These are phyloP conservation scores for Tiliqua scincoides DNA, from an alignment of 2,113 vertebrate species.

Conservation along the genomic window DNA sequence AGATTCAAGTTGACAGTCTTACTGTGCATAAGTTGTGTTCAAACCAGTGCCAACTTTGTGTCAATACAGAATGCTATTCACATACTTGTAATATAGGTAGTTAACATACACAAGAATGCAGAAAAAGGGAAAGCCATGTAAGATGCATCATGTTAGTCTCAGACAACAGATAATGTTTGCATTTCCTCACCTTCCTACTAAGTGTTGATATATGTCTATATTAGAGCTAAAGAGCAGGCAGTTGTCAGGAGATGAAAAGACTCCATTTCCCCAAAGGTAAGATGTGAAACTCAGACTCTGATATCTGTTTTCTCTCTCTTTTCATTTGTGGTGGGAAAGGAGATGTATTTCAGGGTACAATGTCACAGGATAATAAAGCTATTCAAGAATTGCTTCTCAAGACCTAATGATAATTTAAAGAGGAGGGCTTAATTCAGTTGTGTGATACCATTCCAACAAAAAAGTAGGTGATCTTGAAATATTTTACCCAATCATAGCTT, in stretches of 20 bases:
- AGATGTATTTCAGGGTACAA: neutral
- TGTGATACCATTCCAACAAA: neutral
- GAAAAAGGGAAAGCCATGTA: conserved; percentile 17
- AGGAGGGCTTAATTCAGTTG: neutral
- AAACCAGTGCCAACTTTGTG: conserved; percentile 48
- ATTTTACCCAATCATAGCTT: too few species aligned
- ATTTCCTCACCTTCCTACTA: neutral
- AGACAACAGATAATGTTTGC: neutral
- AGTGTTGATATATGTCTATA: neutral
- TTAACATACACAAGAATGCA: conserved; percentile 34
- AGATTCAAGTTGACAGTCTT: conserved; percentile 43
- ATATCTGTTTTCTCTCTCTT: neutral
- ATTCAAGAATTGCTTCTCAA: neutral
- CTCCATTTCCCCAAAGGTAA: neutral
- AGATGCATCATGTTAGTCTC: conserved; percentile 3
- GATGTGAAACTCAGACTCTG: neutral
- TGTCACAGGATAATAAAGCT: neutral
- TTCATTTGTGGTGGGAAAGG: neutral
- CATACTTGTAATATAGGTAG: conserved; percentile 2
- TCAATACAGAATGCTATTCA: neutral
- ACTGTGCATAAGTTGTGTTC: neutral
- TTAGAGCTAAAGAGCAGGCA: neutral
- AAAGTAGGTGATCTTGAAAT: neutral
- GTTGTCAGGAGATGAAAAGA: neutral
- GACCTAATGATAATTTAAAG: neutral